Evolutionary conservation across 2,888 invertebrate species (phyloP).

Genomic region (Napeogenes inachia): DNA sequence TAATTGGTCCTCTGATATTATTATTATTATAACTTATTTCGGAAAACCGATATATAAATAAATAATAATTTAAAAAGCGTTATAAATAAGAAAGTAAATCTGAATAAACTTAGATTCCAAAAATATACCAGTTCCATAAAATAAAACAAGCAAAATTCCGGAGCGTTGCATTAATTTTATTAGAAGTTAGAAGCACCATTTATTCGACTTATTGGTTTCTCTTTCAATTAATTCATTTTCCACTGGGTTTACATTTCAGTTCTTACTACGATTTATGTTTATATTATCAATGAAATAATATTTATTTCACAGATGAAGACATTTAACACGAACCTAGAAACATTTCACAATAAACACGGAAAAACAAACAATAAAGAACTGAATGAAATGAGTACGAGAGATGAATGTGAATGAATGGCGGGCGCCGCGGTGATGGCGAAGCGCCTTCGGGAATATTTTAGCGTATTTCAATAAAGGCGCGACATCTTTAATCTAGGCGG

Average conservation of each 20-base stretch:
- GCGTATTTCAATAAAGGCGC: slow-evolving; percentile 75
- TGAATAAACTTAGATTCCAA: no score
- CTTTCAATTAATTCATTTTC: neutral
- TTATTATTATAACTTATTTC: no score
- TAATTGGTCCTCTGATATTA: no score
- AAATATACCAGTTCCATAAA: no score
- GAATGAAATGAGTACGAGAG: slow-evolving; percentile 61
- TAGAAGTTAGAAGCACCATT: neutral
- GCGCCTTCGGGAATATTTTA: slow-evolving; percentile 52
- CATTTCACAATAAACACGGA: slow-evolving; percentile 49
- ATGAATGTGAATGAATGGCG: slow-evolving; percentile 59
- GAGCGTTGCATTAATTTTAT: neutral
- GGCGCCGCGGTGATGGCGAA: slow-evolving; percentile 29
- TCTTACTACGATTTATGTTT: neutral
- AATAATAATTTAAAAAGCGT: no score
- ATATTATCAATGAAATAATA: neutral
- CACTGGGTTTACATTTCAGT: neutral
- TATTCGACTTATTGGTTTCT: neutral
- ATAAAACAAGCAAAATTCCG: neutral
- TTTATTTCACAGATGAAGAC: slow-evolving; percentile 27
- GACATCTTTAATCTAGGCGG: slow-evolving; percentile 75
- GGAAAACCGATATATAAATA: no score
- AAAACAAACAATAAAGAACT: slow-evolving; percentile 65
- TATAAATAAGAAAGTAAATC: no score
- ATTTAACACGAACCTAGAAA: slow-evolving; percentile 44